A percentile compares a stretch with the other conserved stretches of the same genome.
phyloP scores from a whole-genome alignment of 2,888 invertebrate species.

The Pseudoips prasinana region DNA sequence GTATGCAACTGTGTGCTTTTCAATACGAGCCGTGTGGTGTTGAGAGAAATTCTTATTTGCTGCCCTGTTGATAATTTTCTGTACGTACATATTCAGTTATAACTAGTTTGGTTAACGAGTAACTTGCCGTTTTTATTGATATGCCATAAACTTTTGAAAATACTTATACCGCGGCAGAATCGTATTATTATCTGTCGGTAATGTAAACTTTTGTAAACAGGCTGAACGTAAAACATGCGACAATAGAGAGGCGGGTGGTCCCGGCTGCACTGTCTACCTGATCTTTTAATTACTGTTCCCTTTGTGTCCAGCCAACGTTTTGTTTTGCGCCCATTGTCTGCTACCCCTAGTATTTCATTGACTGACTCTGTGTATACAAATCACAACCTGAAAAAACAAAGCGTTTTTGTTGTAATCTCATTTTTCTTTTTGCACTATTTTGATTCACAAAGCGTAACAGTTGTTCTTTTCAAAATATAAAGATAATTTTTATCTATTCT shows the following conservation, averaged over 20 bases:
- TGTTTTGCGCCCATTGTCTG: conserved; percentile 38
- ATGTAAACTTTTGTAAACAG: conserved; percentile 21
- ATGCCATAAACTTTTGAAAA: too few species aligned
- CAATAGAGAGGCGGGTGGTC: conserved; percentile 41
- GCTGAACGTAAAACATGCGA: conserved; percentile 22
- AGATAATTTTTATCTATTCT: too few species aligned
- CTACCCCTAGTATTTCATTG: conserved; percentile 26
- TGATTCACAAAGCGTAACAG: too few species aligned
- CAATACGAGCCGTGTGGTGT: conserved; percentile 28
- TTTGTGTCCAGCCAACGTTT: conserved; percentile 44
- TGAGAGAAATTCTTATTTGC: conserved; percentile 44
- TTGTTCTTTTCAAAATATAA: too few species aligned
- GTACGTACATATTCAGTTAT: conserved; percentile 3
- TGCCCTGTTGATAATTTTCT: conserved; percentile 20
- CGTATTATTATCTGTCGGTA: conserved; percentile 6
- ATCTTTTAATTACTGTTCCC: conserved; percentile 56
- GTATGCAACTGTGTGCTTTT: conserved; percentile 53
- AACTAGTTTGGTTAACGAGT: not conserved
- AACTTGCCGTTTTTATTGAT: too few species aligned
- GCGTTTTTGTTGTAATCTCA: not conserved
- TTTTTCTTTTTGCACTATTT: too few species aligned
- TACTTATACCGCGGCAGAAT: not conserved
- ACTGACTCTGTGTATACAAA: conserved; percentile 21
- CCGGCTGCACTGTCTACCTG: conserved; percentile 52
- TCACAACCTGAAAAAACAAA: conserved; percentile 14